Evolutionary conservation across 1,140 invertebrate genomes (phyloP), one percentile per base, ranked within the genome.

Genomic region (Drosophila murphyi): DNA sequence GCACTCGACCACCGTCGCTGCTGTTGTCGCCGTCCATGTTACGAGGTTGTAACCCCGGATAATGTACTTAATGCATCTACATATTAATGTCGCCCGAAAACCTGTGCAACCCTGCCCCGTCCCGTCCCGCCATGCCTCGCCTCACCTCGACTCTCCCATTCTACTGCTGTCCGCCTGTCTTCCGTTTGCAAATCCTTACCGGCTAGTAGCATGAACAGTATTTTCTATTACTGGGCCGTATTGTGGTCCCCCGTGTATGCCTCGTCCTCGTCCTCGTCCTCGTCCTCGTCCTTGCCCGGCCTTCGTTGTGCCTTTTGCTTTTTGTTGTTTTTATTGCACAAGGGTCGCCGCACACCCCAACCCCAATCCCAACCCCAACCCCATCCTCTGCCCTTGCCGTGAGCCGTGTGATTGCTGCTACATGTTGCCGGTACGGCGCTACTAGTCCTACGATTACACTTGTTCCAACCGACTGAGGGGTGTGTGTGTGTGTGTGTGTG

Each of bases 1-100:
- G 70, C 62, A 74, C 43, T 55, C 67, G 79, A 51, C 52, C 54
- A 12, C 2, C 47, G 47, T 37, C 43, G 57, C 12, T 37, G 61
- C 51, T 28, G 68, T 62, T 61, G 82, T 71, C 65, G 76, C 61
- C 69, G 47, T 76, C 76, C 48, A 52, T 71, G 67, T 74, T 76
- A 62, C 79, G 59, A 90, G 86, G 86, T 91, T 91, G 86, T 90
- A 91, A 91, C 90, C 90, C 90, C 90, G 86, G 83, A 91, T 91
- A 91, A 91, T 91, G 88, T 91, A 80, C 86, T 91, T 91, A 91
- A 90, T 91, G 90, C 90, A 91, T 91, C 90, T 91, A 87, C 86
- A 91, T 91, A 89, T 91, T 90, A 91, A 91, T 91, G 86, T 87
- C 80, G 82, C 76, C 78, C 74, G 60, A 77, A 80, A 87, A 68